Percentiles rank a stretch among this genome's conserved stretches.
Evolutionary conservation across 2,113 vertebrate species (phyloP).

Genomic region (Ochotona curzoniae): DNA sequence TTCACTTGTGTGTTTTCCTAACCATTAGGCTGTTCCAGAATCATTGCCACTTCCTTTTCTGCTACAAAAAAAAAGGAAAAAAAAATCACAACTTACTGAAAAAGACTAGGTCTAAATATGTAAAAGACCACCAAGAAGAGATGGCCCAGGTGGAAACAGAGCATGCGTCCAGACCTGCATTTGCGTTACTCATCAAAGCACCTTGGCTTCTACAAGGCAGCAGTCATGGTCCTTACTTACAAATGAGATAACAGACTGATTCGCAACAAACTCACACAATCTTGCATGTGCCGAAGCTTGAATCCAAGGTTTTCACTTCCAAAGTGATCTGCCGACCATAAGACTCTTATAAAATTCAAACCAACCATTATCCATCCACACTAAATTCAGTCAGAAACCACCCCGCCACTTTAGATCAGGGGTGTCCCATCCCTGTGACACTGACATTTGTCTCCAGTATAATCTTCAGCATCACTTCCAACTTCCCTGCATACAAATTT

Average conservation of each 20-base stretch:
- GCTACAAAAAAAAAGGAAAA: not conserved
- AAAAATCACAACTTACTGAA: not conserved
- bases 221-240: not conserved
- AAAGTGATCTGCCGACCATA: not conserved
- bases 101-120: not conserved
- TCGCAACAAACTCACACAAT: not conserved
- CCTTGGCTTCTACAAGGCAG: not conserved
- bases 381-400: not conserved
- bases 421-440: rapidly evolving
- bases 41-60: not conserved
- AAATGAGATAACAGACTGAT: not conserved
- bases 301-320: not conserved
- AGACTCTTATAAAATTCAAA: not conserved
- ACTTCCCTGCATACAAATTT: not conserved
- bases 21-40: not conserved
- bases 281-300: rapidly evolving
- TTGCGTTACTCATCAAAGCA: not conserved
- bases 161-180: not conserved
- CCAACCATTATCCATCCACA: not conserved
- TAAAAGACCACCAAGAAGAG: not conserved
- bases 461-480: not conserved
- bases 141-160: not conserved
- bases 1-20: not conserved
- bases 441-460: not conserved
- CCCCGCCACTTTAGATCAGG: not conserved